Conservation (phyloP, 2,888 invertebrate species). For the Cheilosia soror region DNA sequence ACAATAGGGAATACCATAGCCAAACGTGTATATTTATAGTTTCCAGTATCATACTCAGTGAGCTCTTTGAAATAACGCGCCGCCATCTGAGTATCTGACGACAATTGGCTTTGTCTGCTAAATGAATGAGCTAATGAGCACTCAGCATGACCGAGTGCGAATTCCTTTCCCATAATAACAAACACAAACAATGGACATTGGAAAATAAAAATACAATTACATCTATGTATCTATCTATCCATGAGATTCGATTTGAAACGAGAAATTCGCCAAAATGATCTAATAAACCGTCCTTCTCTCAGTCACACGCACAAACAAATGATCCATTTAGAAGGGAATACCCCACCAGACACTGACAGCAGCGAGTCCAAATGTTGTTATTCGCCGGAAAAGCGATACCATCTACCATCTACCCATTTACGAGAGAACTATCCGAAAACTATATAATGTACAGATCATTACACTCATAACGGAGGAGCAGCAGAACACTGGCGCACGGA, state of each 20-base stretch:
- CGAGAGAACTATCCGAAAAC: constrained; percentile 28
- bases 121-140: constrained; percentile 35
- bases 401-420: constrained; percentile 6
- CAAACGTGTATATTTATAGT: constrained; percentile 28
- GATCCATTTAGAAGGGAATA: constrained; percentile 6
- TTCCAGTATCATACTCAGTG: constrained; percentile 6
- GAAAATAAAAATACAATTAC: background rate
- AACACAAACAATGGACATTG: constrained; percentile 6
- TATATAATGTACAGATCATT: constrained; percentile 35
- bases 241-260: background rate
- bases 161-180: constrained; percentile 32
- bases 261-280: constrained; percentile 19
- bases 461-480: constrained; percentile 24
- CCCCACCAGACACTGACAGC: background rate
- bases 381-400: constrained; percentile 5
- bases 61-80: constrained; percentile 1
- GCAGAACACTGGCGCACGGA: background rate
- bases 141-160: constrained; percentile 37
- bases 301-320: constrained; percentile 6
- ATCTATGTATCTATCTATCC: background rate
- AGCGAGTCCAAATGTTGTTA: constrained; percentile 10
- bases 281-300: constrained; percentile 18
- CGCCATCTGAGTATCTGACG: too few relatives aligned
- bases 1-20: constrained; percentile 23
- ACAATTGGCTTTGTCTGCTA: constrained; percentile 40